Base-by-base conservation (phyloP, 2,797 vertebrate species). In the Pangasius sanitwongsei region DNA sequence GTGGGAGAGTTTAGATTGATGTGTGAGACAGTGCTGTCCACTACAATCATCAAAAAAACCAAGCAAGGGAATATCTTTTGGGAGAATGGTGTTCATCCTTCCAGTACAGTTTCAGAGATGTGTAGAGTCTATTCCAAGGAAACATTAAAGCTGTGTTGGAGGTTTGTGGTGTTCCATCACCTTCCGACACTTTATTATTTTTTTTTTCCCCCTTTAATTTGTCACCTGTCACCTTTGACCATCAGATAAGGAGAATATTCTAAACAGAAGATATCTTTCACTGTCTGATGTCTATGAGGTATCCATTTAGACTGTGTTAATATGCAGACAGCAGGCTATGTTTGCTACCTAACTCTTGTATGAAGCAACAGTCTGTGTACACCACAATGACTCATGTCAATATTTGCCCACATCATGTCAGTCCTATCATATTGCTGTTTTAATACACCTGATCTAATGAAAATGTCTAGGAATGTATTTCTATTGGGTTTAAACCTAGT, bases 221-320 rank as follows among this genome's bases (percentile, higher is more conserved):
- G 69, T 72, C 18, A 20, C 18, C 31, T 74, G 41, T 74, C 9
- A 41, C 34, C 41, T 37, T 72, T 72, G 31, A 70, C n/a, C n/a
- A 34, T 23, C 2, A 74, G 34, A 74, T 23, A 3, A 44, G 8
- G 37, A 25, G 6, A 78, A 50, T 78, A 78, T n/a, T 3, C 4
- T 9, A 18, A 28, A 31, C n/a, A 18, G 77, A n/a, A n/a, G 18
- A 55, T 31, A 80, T 80, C 50, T 16, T 55, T 50, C 5, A 18
- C 7, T 55, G 77, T 34, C 75, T 53, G n/a, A 8, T 77, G 41
- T 77, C 5, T 48, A 44, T 44, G 20, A 53, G 74, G 12, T 53
- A 77, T 77, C 74, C 74, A 77, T 78, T n/a, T 28, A n/a, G 48
- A 18, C 48, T 53, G 48, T 78, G 25, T 77, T 77, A 53, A 78